Evolutionary conservation across 2,113 vertebrate species (phyloP).

Genomic region (Campylomormyrus tamandua): DNA sequence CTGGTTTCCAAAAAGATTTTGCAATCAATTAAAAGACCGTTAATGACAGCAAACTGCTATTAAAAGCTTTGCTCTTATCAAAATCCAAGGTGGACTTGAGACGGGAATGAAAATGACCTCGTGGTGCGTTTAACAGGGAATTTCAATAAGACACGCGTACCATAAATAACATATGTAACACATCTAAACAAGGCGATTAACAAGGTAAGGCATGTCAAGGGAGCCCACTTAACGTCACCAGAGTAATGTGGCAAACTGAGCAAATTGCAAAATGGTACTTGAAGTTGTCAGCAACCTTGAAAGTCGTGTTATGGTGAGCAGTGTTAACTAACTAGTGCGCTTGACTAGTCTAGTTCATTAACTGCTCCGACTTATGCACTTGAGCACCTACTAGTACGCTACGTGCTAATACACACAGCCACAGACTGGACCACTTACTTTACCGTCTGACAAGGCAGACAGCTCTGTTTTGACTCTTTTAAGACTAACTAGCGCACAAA

Average conservation of each 20-base stretch:
- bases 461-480: background rate
- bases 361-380: background rate
- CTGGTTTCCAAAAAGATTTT: background rate
- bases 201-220: background rate
- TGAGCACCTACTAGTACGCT: background rate
- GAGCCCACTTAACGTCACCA: background rate
- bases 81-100: background rate
- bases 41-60: background rate
- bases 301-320: background rate
- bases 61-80: background rate
- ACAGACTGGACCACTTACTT: background rate
- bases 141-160: background rate
- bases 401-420: background rate
- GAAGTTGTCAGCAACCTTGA: background rate
- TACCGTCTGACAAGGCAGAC: background rate
- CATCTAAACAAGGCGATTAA: background rate
- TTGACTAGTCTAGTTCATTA: background rate
- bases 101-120: background rate
- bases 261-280: background rate
- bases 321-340: background rate
- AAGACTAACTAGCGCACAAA: background rate
- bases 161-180: background rate
- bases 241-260: background rate
- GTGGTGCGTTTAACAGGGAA: background rate
- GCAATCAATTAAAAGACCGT: background rate